phyloP scores from a whole-genome alignment of 2,797 vertebrate genomes.

The Tadarida brasiliensis region DNA sequence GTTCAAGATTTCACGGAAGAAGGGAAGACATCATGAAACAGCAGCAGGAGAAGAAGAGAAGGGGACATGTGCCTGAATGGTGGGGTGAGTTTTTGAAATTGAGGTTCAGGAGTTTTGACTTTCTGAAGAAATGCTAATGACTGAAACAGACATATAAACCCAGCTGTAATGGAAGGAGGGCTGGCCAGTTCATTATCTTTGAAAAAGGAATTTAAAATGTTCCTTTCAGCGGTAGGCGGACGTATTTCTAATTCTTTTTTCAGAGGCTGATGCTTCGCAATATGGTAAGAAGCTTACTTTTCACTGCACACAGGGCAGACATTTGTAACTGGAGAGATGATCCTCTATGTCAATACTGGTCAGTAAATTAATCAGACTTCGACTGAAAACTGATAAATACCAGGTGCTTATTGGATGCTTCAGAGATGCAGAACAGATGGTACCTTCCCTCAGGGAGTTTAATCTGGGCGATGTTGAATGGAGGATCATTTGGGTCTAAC shows the following conservation, averaged over 20 bases:
- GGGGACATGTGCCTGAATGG: neutral
- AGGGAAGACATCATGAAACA: neutral
- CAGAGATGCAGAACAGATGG: constrained; percentile 72
- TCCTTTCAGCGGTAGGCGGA: constrained; percentile 7
- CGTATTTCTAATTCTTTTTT: neutral
- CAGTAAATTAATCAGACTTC: constrained; percentile 77
- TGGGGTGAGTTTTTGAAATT: neutral
- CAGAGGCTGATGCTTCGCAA: neutral
- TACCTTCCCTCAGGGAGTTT: constrained; percentile 54
- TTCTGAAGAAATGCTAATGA: constrained; percentile 52
- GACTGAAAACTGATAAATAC: constrained; percentile 72
- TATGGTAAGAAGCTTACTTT: constrained; percentile 49
- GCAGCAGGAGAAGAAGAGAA: neutral
- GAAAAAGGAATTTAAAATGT: neutral
- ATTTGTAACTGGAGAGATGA: constrained; percentile 63
- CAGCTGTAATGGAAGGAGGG: neutral
- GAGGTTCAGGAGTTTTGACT: neutral
- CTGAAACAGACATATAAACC: neutral
- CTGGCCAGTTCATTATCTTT: neutral
- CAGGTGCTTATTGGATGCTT: constrained; percentile 61
- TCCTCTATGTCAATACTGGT: constrained; percentile 72
- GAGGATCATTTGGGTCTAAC: constrained; percentile 55
- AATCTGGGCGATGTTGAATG: constrained; percentile 62
- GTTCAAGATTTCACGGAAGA: neutral
- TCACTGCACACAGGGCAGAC: constrained; percentile 37